These are phyloP conservation scores for Trachelipus rathkii DNA, from an alignment of 1,140 invertebrate genomes.

Conservation along the genomic window DNA sequence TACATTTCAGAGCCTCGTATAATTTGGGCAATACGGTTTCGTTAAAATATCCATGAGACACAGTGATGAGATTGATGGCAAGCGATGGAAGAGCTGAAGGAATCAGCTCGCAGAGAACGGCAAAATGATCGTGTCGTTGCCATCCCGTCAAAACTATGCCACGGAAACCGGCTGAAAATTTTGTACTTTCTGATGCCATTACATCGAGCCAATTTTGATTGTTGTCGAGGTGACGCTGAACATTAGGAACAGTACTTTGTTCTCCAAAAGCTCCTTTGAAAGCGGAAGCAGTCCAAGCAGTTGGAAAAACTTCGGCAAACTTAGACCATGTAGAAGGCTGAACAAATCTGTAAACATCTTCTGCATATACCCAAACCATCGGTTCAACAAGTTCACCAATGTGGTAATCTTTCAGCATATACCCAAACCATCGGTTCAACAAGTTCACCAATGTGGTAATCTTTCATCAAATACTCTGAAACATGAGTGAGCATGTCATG, in stretches of 20 bases:
- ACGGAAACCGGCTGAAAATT: conserved; percentile 59
- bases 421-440: conserved; percentile 86
- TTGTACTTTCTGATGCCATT: conserved; percentile 56
- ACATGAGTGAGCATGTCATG: conserved; percentile 87
- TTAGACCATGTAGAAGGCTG: conserved; percentile 66
- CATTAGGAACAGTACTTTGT: conserved; percentile 62
- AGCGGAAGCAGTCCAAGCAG: conserved; percentile 87
- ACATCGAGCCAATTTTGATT: conserved; percentile 68
- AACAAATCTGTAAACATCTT: conserved; percentile 60
- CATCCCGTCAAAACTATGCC: conserved; percentile 58
- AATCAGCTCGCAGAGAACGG: conserved; percentile 86
- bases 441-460: conserved; percentile 65
- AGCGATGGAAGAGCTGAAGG: conserved; percentile 74
- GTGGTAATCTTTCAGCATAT: conserved; percentile 62
- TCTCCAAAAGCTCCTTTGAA: conserved; percentile 71
- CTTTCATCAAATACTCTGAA: conserved; percentile 52
- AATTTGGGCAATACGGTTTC: conserved; percentile 55
- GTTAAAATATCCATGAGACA: conserved; percentile 61
- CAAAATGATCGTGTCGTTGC: conserved; percentile 87
- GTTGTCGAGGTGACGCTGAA: conserved; percentile 65
- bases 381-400: conserved; percentile 72
- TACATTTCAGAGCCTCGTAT: conserved; percentile 58
- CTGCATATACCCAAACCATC: conserved; percentile 77
- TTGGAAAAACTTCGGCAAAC: conserved; percentile 73
- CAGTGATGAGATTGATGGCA: conserved; percentile 60